Evolutionary conservation across 2,113 vertebrate genomes (phyloP).

Genomic region (Prionailurus bengalensis): DNA sequence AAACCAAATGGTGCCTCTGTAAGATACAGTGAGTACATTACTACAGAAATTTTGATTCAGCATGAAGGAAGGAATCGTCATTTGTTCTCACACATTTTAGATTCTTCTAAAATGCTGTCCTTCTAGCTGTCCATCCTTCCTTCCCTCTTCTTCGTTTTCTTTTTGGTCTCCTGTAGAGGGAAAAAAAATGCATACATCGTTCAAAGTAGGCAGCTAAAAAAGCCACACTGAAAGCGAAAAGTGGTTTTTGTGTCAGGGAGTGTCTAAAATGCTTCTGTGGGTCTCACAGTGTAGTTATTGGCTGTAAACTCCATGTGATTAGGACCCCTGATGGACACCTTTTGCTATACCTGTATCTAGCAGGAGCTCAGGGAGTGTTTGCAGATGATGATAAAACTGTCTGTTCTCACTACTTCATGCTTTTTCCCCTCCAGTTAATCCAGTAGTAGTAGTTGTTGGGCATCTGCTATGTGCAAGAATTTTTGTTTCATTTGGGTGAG

Average conservation of each 20-base stretch:
- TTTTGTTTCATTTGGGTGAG: constrained; percentile 36
- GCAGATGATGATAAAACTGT: not conserved
- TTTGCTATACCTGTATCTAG: not conserved
- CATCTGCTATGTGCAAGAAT: not conserved
- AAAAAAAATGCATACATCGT: not conserved
- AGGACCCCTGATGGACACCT: not conserved
- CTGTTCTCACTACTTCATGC: not conserved
- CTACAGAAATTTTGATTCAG: constrained; percentile 30
- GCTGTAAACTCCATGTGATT: not conserved
- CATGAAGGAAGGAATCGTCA: constrained; percentile 15
- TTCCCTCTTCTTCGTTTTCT: not conserved
- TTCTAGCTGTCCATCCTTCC: not conserved
- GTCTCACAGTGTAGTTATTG: not conserved
- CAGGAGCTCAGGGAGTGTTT: not conserved
- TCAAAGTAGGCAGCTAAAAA: constrained; percentile 24
- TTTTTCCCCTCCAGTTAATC: not conserved
- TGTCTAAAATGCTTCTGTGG: not conserved
- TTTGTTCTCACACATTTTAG: not conserved
- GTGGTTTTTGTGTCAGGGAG: not conserved
- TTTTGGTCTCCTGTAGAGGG: not conserved
- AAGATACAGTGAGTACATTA: not conserved
- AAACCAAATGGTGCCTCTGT: constrained; percentile 59
- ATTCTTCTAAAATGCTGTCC: not conserved
- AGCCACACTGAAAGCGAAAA: not conserved
- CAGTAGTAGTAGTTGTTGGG: not conserved